phyloP scores from a whole-genome alignment of 2,797 vertebrate species.

The Pseudocheirus occidentalis region DNA sequence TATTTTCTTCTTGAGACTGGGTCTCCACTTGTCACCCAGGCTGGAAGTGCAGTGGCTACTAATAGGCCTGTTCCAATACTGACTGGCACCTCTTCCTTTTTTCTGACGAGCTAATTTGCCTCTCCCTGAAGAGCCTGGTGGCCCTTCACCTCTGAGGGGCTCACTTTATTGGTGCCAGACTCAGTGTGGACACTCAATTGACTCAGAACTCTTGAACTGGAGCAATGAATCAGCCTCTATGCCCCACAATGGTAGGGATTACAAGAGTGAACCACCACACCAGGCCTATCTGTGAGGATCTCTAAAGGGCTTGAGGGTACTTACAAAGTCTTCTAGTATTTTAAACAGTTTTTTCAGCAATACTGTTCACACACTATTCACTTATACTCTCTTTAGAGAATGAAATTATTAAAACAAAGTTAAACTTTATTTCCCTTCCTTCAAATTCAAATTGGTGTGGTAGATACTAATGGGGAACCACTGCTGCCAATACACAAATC shows the following conservation, averaged over 20 bases:
- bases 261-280: too few species aligned
- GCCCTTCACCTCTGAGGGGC: not conserved
- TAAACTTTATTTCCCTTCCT: not conserved
- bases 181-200: not conserved
- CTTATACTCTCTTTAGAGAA: not conserved
- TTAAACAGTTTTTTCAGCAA: not conserved
- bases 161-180: not conserved
- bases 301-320: not conserved
- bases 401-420: constrained; percentile 7
- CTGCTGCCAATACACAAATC: not conserved
- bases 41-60: not conserved
- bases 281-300: too few species aligned
- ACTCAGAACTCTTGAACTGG: not conserved
- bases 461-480: not conserved
- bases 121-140: not conserved
- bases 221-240: not conserved
- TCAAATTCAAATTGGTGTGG: not conserved
- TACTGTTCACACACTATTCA: not conserved
- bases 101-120: not conserved
- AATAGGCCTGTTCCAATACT: not conserved
- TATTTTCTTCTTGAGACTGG: not conserved
- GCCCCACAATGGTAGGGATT: not conserved
- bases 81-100: not conserved
- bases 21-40: not conserved
- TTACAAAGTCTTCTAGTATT: not conserved